Conservation (phyloP, 2,888 invertebrate genomes). For the Phalera bucephala region DNA sequence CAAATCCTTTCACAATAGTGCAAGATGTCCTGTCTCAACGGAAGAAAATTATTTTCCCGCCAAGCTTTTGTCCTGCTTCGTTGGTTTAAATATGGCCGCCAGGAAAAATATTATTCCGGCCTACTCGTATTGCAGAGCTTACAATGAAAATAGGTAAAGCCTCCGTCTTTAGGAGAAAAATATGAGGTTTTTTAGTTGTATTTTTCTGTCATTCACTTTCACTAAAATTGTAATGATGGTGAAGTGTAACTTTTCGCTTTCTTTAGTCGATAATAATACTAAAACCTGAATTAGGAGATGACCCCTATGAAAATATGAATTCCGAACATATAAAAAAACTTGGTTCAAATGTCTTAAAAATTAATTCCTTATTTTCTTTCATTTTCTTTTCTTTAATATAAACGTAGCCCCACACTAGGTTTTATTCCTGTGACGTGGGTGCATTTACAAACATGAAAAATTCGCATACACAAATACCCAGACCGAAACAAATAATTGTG, state of each 20-base stretch:
- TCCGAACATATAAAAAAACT: too few relatives aligned
- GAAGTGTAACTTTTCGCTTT: slow-evolving; percentile 24
- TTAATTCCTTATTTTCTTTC: too few relatives aligned
- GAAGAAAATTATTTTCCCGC: slow-evolving; percentile 73
- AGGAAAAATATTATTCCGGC: slow-evolving; percentile 49
- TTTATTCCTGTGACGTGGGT: too few relatives aligned
- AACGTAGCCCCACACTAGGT: too few relatives aligned
- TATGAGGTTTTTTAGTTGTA: slow-evolving; percentile 2
- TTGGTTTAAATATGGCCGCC: slow-evolving; percentile 51
- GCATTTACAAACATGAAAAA: too few relatives aligned
- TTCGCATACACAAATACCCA: too few relatives aligned
- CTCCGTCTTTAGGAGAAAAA: slow-evolving; percentile 2
- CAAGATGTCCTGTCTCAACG: slow-evolving; percentile 55
- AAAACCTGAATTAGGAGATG: too few relatives aligned
- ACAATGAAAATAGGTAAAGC: not conserved
- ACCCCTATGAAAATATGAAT: too few relatives aligned
- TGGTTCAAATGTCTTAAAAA: too few relatives aligned
- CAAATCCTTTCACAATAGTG: slow-evolving; percentile 75
- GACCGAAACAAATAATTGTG: too few relatives aligned
- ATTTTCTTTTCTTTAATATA: too few relatives aligned
- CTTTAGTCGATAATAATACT: too few relatives aligned
- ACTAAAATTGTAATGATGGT: slow-evolving; percentile 14
- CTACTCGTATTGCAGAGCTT: slow-evolving; percentile 38
- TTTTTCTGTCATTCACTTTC: slow-evolving; percentile 22
- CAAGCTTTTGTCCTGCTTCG: slow-evolving; percentile 56